Conservation (phyloP, 2,113 vertebrate species). For the Etheostoma cragini region DNA sequence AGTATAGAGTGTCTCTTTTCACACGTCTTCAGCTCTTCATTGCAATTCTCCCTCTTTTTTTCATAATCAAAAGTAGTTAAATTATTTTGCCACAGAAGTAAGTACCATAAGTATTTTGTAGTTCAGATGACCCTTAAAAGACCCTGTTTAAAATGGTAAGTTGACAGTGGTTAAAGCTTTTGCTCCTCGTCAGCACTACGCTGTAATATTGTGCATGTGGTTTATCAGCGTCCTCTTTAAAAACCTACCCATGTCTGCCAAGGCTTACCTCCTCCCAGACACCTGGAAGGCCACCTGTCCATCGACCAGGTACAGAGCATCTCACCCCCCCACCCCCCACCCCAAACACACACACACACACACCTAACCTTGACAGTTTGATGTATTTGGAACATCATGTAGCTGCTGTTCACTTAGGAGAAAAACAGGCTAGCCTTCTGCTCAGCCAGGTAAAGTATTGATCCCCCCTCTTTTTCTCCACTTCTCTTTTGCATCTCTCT, state of each 20-base stretch:
- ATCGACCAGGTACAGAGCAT: slow-evolving; percentile 19
- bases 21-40: neutral
- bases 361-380: slow-evolving; percentile 40
- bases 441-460: slow-evolving; percentile 60
- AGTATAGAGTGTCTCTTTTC: neutral
- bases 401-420: slow-evolving; percentile 60
- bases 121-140: slow-evolving; percentile 22
- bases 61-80: neutral
- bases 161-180: neutral
- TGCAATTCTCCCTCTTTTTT: neutral
- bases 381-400: slow-evolving; percentile 66
- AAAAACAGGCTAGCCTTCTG: slow-evolving; percentile 56
- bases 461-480: slow-evolving; percentile 15
- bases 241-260: slow-evolving; percentile 58
- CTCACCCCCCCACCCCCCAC: slow-evolving; percentile 21
- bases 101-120: neutral
- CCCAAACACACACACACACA: slow-evolving; percentile 11
- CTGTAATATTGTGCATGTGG: neutral
- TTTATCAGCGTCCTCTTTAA: slow-evolving; percentile 52
- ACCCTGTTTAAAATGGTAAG: slow-evolving; percentile 8
- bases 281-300: slow-evolving; percentile 70
- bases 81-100: neutral
- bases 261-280: slow-evolving; percentile 63
- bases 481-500: neutral
- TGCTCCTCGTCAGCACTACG: slow-evolving; percentile 8